phyloP scores from a whole-genome alignment of 2,797 vertebrate genomes.

The Esox masquinongy region DNA sequence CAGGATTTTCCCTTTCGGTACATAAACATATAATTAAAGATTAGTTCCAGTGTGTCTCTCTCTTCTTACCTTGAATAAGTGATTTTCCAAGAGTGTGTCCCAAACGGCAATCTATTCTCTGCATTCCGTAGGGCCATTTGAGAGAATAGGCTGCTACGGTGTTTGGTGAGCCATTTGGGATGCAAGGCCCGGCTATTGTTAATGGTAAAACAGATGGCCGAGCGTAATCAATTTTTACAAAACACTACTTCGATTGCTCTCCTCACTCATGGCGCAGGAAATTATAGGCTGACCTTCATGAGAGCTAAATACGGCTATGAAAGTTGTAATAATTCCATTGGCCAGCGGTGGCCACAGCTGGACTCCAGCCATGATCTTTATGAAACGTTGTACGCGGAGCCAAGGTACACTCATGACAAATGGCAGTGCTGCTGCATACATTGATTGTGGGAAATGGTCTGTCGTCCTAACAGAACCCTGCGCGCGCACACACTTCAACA shows the following conservation, averaged over 20 bases:
- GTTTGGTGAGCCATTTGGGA: not conserved
- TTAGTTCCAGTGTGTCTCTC: slow-evolving; percentile 65
- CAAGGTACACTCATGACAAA: slow-evolving; percentile 59
- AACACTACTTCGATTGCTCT: slow-evolving; percentile 58
- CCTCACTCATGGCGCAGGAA: slow-evolving; percentile 59
- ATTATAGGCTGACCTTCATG: slow-evolving; percentile 70
- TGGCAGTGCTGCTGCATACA: slow-evolving; percentile 50
- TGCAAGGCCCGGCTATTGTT: slow-evolving; percentile 65
- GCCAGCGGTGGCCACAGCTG: slow-evolving; percentile 52
- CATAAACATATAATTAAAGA: slow-evolving; percentile 47
- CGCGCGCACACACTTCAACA: too few relatives aligned
- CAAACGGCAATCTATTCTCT: not conserved
- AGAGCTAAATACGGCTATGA: slow-evolving; percentile 68
- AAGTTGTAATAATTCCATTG: slow-evolving; percentile 65
- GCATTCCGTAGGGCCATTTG: not conserved
- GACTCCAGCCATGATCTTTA: slow-evolving; percentile 58
- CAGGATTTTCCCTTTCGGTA: slow-evolving; percentile 40
- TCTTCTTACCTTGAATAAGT: slow-evolving; percentile 68
- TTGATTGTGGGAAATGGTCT: slow-evolving; percentile 60
- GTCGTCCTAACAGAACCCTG: not conserved
- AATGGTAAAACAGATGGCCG: slow-evolving; percentile 76
- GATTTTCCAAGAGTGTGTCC: slow-evolving; percentile 15
- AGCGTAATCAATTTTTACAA: slow-evolving; percentile 74
- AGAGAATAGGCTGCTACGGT: not conserved
- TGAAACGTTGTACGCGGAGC: slow-evolving; percentile 56